Conservation (phyloP, 1,140 invertebrate genomes). For the Platyscapa corneri region DNA sequence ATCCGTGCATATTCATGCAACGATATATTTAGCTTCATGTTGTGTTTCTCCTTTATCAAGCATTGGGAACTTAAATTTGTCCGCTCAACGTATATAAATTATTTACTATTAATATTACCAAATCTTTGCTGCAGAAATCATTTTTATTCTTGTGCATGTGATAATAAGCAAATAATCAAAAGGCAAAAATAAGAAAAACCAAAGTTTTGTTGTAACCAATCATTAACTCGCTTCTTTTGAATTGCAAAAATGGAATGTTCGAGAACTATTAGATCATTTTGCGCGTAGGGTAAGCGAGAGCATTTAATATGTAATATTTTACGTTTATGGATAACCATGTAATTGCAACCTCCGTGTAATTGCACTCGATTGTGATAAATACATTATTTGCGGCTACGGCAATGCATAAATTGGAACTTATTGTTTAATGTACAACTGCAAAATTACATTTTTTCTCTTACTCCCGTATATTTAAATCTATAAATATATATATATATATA, state of each 20-base stretch:
- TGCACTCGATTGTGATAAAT: neutral
- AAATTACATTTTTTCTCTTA: neutral
- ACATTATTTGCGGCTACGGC: neutral
- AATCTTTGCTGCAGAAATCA: neutral
- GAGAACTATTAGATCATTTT: neutral
- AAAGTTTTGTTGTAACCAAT: neutral
- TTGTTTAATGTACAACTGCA: neutral
- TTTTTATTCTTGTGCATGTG: neutral
- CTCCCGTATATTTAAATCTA: neutral
- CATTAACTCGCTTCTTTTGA: no score
- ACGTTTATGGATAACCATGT: no score
- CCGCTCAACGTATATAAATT: no score
- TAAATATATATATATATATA: neutral
- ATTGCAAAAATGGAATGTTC: neutral
- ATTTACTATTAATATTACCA: neutral
- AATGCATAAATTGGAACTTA: neutral
- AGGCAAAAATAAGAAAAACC: neutral
- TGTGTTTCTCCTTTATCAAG: no score
- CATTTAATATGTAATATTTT: neutral
- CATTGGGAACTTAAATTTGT: no score
- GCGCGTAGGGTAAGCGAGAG: neutral
- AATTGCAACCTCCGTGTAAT: no score
- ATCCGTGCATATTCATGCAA: no score
- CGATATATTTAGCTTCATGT: no score
- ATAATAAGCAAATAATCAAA: neutral